Evolutionary conservation across 2,113 vertebrate genomes (phyloP).

Genomic region (Vombatus ursinus): DNA sequence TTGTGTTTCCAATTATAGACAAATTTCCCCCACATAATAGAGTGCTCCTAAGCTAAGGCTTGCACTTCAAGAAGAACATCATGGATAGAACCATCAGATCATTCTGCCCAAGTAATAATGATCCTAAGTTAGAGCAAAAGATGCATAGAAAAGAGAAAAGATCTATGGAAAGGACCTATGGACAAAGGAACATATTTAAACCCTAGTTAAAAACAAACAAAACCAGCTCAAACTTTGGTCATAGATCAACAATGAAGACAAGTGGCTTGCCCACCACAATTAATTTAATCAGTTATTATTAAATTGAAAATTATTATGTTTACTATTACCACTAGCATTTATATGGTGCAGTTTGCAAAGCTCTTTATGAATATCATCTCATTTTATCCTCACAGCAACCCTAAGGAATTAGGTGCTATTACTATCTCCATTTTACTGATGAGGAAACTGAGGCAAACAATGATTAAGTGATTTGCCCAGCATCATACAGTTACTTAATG

Average conservation of each 20-base stretch:
- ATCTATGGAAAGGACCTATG: not conserved
- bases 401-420: not conserved
- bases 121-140: not conserved
- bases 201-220: too few species aligned
- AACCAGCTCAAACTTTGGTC: not conserved
- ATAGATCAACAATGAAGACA: not conserved
- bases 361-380: not conserved
- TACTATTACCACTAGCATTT: not conserved
- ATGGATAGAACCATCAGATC: not conserved
- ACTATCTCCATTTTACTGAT: not conserved
- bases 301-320: not conserved
- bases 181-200: not conserved
- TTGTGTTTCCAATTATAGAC: not conserved
- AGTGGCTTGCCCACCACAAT: not conserved
- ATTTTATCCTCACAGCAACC: not conserved
- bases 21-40: too few species aligned
- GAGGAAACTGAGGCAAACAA: not conserved
- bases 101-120: not conserved
- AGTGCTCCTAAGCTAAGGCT: not conserved
- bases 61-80: not conserved
- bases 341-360: not conserved
- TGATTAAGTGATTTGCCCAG: not conserved
- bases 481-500: not conserved
- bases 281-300: not conserved
- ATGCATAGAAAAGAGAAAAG: not conserved